Conservation (phyloP, 53 echinoderm and acorn worm species). For the Hippasteria phrygiana region DNA sequence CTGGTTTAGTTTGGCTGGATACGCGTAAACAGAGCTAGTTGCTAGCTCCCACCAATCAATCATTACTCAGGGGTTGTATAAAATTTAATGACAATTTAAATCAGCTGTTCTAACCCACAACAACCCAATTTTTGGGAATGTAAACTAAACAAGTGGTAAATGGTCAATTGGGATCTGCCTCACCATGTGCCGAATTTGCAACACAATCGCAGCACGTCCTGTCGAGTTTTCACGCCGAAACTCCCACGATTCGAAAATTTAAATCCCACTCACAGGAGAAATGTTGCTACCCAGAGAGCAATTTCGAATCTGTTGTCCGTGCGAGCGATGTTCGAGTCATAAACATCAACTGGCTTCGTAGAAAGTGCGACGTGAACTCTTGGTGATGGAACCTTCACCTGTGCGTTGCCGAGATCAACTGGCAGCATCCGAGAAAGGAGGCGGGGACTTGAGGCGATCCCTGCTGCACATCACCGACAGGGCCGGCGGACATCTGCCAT, state of each 20-base stretch:
- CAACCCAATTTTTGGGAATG: slow-evolving; percentile 64
- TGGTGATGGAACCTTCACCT: slow-evolving; percentile 60
- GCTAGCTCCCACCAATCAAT: slow-evolving; percentile 97
- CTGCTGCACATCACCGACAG: slow-evolving; percentile 53
- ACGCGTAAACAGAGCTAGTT: slow-evolving; percentile 98
- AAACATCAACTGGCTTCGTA: slow-evolving; percentile 38
- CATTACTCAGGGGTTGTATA: slow-evolving; percentile 97
- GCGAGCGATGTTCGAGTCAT: slow-evolving; percentile 36
- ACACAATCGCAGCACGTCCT: slow-evolving; percentile 14
- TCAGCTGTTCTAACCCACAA: slow-evolving; percentile 83
- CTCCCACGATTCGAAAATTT: slow-evolving; percentile 60
- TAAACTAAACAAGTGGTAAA: slow-evolving; percentile 65
- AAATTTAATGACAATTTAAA: slow-evolving; percentile 99
- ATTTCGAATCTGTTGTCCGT: slow-evolving; percentile 33
- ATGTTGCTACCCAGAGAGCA: slow-evolving; percentile 7
- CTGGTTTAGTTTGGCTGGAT: slow-evolving; percentile 82
- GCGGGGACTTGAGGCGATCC: slow-evolving; percentile 61
- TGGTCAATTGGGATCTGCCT: slow-evolving; percentile 23
- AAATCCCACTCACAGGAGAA: slow-evolving; percentile 3
- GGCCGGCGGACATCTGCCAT: slow-evolving; percentile 62
- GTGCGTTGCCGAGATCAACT: slow-evolving; percentile 47
- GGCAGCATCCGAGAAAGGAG: slow-evolving; percentile 61
- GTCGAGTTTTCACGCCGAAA: slow-evolving; percentile 34
- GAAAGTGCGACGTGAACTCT: slow-evolving; percentile 44
- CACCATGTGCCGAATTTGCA: slow-evolving; percentile 50